A percentile compares a stretch with the other conserved stretches of the same genome.
Evolutionary conservation across 2,113 vertebrate genomes (phyloP).

Genomic region (Hippocampus comes): DNA sequence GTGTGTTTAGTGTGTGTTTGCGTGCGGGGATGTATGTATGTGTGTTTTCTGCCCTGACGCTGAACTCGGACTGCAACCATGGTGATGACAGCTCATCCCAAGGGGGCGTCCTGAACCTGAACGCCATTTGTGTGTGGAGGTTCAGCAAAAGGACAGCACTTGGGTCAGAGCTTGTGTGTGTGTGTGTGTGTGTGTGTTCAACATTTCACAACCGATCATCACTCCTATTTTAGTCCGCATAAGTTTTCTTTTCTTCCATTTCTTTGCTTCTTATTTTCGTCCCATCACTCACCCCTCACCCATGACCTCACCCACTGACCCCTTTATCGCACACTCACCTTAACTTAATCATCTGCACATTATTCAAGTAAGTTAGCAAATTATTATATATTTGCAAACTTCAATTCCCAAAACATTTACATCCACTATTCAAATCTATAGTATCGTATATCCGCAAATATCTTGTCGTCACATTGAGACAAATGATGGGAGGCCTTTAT

Average conservation of each 20-base stretch:
- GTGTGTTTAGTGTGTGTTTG: slow-evolving; percentile 11
- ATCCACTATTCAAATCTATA: background rate
- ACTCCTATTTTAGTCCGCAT: slow-evolving; percentile 39
- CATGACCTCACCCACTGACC: background rate
- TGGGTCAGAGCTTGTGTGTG: slow-evolving; percentile 23
- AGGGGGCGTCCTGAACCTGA: slow-evolving; percentile 42
- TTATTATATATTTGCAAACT: background rate
- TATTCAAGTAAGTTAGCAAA: background rate
- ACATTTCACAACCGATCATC: slow-evolving; percentile 42
- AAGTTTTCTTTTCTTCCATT: background rate
- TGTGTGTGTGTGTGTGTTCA: slow-evolving; percentile 29
- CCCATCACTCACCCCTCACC: background rate
- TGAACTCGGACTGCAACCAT: slow-evolving; percentile 36
- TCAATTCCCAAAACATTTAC: background rate
- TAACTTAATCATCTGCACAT: background rate
- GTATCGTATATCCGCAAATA: background rate
- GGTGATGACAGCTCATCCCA: slow-evolving; percentile 44
- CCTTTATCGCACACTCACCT: background rate
- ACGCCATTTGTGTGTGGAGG: slow-evolving; percentile 35
- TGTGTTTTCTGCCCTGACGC: slow-evolving; percentile 35
- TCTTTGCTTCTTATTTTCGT: background rate
- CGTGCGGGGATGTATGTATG: slow-evolving; percentile 16
- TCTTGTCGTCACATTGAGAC: background rate
- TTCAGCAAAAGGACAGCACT: slow-evolving; percentile 57
- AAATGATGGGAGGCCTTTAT: background rate